phyloP scores from a whole-genome alignment of 2,797 vertebrate species.

The Pitangus sulphuratus region DNA sequence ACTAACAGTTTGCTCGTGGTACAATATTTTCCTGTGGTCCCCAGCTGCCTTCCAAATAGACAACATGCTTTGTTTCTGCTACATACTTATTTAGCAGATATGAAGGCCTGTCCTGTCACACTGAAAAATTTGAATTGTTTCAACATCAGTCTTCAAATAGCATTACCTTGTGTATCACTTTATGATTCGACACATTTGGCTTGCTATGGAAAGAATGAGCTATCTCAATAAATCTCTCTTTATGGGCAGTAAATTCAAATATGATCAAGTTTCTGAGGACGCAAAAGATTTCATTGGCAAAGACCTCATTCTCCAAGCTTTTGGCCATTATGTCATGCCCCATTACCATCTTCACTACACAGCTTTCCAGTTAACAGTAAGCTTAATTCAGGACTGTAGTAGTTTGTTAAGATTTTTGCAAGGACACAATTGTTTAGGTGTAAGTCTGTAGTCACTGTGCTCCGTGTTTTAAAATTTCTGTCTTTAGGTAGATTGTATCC shows the following conservation, averaged over 20 bases:
- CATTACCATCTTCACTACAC: conserved; percentile 12
- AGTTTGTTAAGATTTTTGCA: background rate
- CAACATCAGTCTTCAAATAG: background rate
- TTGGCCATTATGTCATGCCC: conserved; percentile 17
- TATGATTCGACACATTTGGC: background rate
- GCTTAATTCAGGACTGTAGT: background rate
- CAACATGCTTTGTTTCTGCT: background rate
- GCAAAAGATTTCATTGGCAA: conserved; percentile 22
- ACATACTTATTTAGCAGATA: background rate
- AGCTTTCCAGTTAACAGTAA: background rate
- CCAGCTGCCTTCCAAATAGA: background rate
- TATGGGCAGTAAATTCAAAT: conserved; percentile 53
- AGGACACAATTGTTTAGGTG: background rate
- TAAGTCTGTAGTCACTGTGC: background rate
- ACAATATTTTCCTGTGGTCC: background rate
- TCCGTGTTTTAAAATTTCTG: background rate
- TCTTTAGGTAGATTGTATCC: background rate
- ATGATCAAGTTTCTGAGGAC: conserved; percentile 21
- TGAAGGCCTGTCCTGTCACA: background rate
- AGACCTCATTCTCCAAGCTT: conserved; percentile 30
- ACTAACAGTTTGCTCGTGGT: background rate
- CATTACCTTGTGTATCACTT: background rate
- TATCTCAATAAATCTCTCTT: conserved; percentile 31
- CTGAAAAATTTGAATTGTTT: conserved; percentile 14
- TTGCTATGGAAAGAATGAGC: conserved; percentile 22